A percentile compares a stretch with the other conserved stretches of the same genome.
These are phyloP conservation scores for Netelia fuscicornis DNA, from an alignment of 2,888 invertebrate species.

Conservation along the genomic window DNA sequence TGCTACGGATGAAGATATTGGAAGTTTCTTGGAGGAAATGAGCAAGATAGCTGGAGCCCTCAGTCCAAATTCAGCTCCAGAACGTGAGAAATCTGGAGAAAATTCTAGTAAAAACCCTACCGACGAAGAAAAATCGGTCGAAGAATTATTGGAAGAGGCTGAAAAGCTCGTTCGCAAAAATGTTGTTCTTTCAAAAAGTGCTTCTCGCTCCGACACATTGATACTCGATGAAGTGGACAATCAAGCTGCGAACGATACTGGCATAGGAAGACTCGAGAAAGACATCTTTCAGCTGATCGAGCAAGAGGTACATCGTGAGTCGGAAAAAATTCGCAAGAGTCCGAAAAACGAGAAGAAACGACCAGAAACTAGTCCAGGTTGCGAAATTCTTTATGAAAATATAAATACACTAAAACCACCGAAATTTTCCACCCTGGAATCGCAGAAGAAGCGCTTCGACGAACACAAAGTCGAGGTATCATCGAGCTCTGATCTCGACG, in stretches of 20 bases:
- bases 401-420: slow-evolving; percentile 73
- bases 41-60: slow-evolving; percentile 81
- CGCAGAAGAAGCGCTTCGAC: slow-evolving; percentile 79
- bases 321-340: slow-evolving; percentile 78
- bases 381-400: slow-evolving; percentile 77
- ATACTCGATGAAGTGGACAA: slow-evolving; percentile 75
- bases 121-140: slow-evolving; percentile 81
- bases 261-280: slow-evolving; percentile 78
- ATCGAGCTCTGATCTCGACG: slow-evolving; percentile 82
- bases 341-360: slow-evolving; percentile 76
- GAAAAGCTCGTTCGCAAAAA: slow-evolving; percentile 81
- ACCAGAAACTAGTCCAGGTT: slow-evolving; percentile 73
- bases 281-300: slow-evolving; percentile 82
- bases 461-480: slow-evolving; percentile 81
- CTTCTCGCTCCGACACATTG: slow-evolving; percentile 77
- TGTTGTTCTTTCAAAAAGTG: slow-evolving; percentile 78
- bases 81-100: slow-evolving; percentile 75
- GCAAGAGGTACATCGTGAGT: slow-evolving; percentile 79
- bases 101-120: slow-evolving; percentile 75
- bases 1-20: slow-evolving; percentile 83
- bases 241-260: slow-evolving; percentile 60
- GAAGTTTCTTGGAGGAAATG: slow-evolving; percentile 83
- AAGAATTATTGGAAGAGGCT: slow-evolving; percentile 82
- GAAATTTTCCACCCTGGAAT: slow-evolving; percentile 73
- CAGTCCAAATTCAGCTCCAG: slow-evolving; percentile 78